Conservation (phyloP, 2,888 invertebrate genomes). For the Phaonia tiefii region DNA sequence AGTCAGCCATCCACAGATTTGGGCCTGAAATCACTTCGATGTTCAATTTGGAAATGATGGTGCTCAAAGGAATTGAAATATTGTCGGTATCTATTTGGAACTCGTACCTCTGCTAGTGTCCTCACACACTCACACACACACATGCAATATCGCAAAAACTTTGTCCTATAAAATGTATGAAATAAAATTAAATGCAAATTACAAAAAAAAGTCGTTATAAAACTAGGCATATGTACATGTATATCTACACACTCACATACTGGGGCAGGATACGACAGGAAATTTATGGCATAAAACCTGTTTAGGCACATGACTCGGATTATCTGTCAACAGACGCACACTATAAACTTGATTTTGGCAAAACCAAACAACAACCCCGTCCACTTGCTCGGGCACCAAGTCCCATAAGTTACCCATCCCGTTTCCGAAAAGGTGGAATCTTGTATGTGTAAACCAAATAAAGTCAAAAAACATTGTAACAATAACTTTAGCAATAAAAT, state of each 20-base stretch:
- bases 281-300: conserved; percentile 54
- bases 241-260: too few species aligned
- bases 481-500: conserved; percentile 57
- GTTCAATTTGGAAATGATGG: conserved; percentile 54
- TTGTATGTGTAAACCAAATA: neutral
- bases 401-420: too few species aligned
- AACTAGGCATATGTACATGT: conserved; percentile 21
- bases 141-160: conserved; percentile 9
- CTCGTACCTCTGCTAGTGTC: neutral
- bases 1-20: conserved; percentile 11
- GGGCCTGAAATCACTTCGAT: conserved; percentile 47
- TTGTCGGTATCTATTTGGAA: conserved; percentile 34
- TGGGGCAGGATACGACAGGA: neutral
- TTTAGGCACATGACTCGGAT: conserved; percentile 53
- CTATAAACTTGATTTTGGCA: conserved; percentile 19
- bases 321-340: conserved; percentile 50
- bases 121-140: neutral
- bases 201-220: conserved; percentile 36
- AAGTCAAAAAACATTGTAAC: conserved; percentile 38
- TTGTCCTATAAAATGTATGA: conserved; percentile 37
- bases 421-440: too few species aligned
- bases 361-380: neutral
- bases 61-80: conserved; percentile 57
- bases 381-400: too few species aligned
- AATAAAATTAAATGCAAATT: conserved; percentile 62